Evolutionary conservation across 2,888 invertebrate species (phyloP).

Genomic region (Andrena hattorfiana): DNA sequence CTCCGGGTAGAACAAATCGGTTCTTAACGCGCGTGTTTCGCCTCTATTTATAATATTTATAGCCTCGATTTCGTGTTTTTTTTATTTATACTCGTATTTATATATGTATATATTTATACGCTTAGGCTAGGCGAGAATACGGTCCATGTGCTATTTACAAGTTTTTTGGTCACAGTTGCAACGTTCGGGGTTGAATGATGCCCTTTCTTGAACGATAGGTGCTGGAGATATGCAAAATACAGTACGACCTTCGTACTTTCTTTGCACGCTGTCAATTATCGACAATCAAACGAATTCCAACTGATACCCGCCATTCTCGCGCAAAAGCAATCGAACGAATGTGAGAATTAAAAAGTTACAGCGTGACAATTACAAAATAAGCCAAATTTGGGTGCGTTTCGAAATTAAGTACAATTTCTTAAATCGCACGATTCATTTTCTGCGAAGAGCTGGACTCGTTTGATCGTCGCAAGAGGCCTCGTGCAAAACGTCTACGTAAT

Average conservation of each 20-base stretch:
- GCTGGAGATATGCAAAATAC: conserved; percentile 77
- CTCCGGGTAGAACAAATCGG: conserved; percentile 29
- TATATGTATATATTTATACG: conserved; percentile 77
- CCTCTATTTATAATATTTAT: conserved; percentile 76
- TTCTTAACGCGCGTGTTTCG: conserved; percentile 36
- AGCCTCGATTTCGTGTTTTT: conserved; percentile 60
- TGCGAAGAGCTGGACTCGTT: conserved; percentile 10
- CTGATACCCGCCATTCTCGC: not conserved
- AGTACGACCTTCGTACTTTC: conserved; percentile 68
- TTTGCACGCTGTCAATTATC: conserved; percentile 44
- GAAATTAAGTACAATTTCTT: conserved; percentile 10
- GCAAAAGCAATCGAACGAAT: not conserved
- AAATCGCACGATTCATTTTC: not conserved
- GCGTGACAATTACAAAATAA: no score
- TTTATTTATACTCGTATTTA: conserved; percentile 69
- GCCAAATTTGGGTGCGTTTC: not conserved
- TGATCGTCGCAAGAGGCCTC: conserved; percentile 37
- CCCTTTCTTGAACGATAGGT: conserved; percentile 70
- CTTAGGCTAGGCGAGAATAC: conserved; percentile 76
- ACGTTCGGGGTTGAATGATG: conserved; percentile 59
- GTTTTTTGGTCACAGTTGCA: conserved; percentile 79
- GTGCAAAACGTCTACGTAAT: conserved; percentile 60
- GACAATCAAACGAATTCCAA: conserved; percentile 49
- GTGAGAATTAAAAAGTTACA: no score
- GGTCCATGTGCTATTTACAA: conserved; percentile 79